phyloP scores from a whole-genome alignment of 2,888 invertebrate genomes.

The Pyrrhia umbra region DNA sequence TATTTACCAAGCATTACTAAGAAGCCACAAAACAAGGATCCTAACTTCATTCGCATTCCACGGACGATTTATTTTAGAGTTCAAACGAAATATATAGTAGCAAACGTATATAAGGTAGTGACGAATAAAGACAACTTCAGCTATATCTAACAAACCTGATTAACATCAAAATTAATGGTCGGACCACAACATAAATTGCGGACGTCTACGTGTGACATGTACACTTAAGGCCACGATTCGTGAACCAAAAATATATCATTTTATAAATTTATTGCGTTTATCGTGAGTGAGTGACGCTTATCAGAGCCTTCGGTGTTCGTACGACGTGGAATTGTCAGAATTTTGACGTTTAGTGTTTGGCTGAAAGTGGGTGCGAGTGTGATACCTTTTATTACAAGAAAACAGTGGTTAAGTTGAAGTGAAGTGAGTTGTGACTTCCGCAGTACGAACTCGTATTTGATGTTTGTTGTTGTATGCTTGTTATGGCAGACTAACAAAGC shows the following conservation, averaged over 20 bases:
- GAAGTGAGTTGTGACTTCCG: constrained; percentile 64
- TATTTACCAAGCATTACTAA: constrained; percentile 37
- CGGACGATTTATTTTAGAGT: constrained; percentile 51
- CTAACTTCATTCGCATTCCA: constrained; percentile 55
- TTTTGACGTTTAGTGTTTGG: constrained; percentile 49
- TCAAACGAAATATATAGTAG: constrained; percentile 54
- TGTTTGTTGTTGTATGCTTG: constrained; percentile 36
- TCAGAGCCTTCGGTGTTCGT: constrained; percentile 61
- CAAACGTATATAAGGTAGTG: constrained; percentile 19
- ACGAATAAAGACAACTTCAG: constrained; percentile 39
- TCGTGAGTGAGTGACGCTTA: constrained; percentile 69
- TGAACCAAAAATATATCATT: constrained; percentile 72
- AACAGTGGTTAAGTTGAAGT: constrained; percentile 57
- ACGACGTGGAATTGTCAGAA: constrained; percentile 47
- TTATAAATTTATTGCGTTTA: constrained; percentile 68
- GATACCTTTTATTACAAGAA: constrained; percentile 56
- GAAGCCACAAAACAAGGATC: constrained; percentile 43
- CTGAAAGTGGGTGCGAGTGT: constrained; percentile 42
- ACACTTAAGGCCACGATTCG: constrained; percentile 68
- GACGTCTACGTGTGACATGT: constrained; percentile 64
- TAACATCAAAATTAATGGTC: constrained; percentile 57
- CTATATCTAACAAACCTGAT: constrained; percentile 54
- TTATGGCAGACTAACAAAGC: constrained; percentile 53
- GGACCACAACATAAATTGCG: constrained; percentile 55
- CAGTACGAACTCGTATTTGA: constrained; percentile 42